Evolutionary conservation across 2,888 invertebrate species (phyloP), one percentile per base, ranked within the genome.

Genomic region (Drosophila yooni): DNA sequence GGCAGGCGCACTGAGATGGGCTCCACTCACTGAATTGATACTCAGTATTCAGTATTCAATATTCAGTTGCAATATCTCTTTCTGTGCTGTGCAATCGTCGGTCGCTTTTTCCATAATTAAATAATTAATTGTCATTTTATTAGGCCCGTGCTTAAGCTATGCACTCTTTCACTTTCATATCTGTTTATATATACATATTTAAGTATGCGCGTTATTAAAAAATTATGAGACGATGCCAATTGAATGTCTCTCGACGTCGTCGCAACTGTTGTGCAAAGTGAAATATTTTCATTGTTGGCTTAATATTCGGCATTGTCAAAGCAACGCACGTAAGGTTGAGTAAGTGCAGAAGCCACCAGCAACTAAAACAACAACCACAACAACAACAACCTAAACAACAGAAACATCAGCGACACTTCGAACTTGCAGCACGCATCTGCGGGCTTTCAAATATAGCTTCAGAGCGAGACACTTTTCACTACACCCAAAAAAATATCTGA

Each of bases 151-250:
- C 57, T 64, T 74, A 64, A 71, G 66, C 73, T 52, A 58, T 65
- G 77, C 81, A 56, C 82, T 78, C 69, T 84, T 82, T 84, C 73
- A 82, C 82, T 82, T 82, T 82, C 82, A 82, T 85, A 81, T 81
- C 73, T 81, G 58, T 77, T 64, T 63, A 67, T 48, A 29, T 46
- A 70, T 43, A 34, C 53, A 43, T 70, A 67, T 66, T 67, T 52
- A 53, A 65, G 58, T 60, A 76, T 80, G 63, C 50, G 81, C 71
- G 65, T 63, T 84, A 84, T 82, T 84, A 84, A 76, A 81, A 82
- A 71, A 82, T 82, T 84, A 82, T 84, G 69, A 76, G 74, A 68
- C 76, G 69, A 53, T 71, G 65, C 51, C 85, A 82, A 79, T 84
- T 82, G 85, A 78, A 76, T 81, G 64, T 65, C 74, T 77, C 76